Conservation (phyloP, 1,140 invertebrate species). For the Drosophila elegans region DNA sequence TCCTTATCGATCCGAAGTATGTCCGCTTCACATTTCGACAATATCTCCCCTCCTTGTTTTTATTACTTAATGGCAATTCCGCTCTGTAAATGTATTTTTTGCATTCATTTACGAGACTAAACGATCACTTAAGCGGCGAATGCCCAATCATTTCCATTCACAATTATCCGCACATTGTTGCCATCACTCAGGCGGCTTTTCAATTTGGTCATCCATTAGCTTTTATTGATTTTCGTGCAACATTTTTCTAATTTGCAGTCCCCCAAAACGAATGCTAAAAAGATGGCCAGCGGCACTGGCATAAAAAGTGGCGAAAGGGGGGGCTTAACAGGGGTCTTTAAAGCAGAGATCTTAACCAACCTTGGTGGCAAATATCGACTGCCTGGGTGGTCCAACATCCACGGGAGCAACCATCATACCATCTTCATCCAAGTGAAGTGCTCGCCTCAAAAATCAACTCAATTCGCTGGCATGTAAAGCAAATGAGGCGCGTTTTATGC, state of each 20-base stretch:
- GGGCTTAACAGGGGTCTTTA: background rate
- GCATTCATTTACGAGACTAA: constrained; percentile 45
- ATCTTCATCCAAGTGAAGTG: constrained; percentile 20
- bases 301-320: too few species aligned
- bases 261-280: constrained; percentile 54
- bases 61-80: constrained; percentile 24
- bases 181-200: constrained; percentile 33
- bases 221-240: constrained; percentile 77
- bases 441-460: constrained; percentile 66
- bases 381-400: constrained; percentile 61
- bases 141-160: constrained; percentile 43
- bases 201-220: constrained; percentile 70
- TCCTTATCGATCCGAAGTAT: constrained; percentile 4
- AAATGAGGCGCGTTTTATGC: constrained; percentile 79
- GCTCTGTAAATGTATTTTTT: constrained; percentile 11
- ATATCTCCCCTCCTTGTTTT: constrained; percentile 13
- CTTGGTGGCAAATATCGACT: constrained; percentile 65
- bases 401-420: constrained; percentile 7
- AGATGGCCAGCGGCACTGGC: constrained; percentile 3
- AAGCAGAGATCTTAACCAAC: constrained; percentile 30
- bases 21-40: constrained; percentile 21
- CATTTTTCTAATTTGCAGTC: constrained; percentile 77
- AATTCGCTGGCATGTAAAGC: constrained; percentile 74
- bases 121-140: constrained; percentile 41
- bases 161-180: constrained; percentile 54